Evolutionary conservation across 2,888 invertebrate species (phyloP), one percentile per base, ranked within the genome.

Genomic region (Callinectes sapidus): DNA sequence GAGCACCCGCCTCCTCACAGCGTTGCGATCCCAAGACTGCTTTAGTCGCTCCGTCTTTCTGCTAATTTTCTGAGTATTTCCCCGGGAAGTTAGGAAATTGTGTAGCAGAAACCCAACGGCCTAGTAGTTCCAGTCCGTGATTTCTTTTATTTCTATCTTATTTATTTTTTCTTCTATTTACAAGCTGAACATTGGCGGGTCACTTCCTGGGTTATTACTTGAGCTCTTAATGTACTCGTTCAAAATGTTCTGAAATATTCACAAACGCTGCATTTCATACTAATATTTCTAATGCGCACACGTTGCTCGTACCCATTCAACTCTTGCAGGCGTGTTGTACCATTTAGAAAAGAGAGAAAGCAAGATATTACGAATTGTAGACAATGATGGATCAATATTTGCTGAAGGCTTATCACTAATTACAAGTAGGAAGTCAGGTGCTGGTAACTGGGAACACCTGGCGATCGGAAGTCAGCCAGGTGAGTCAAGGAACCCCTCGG

Each of bases 361-460:
- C 0, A 61, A 61, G 23, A 61, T 23, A 61, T 23, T 61, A 61
- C 18, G 23, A 55, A 55, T 18, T 55, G 14, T 18, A 71, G 6
- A n/a, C 8, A n/a, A 71, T 28, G n/a, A 71, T 71, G n/a, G n/a
- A 13, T 28, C 71, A 71, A 71, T n/a, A 81, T 81, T 81, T 81
- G 13, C 13, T 18, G 5, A 81, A 35, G 81, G 35, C 16, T 81
- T 81, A 32, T 8, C 35, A 16, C 14, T 81, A 81, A 81, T 81
- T 81, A 81, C 81, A 81, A 18, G 81, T 81, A 81, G 81, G 81
- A 81, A 35, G 35, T 32, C 81, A 81, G 81, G 81, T 18, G 35
- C n/a, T 71, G 28, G n/a, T 35, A 32, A 81, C 35, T 32, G 81
- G 35, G 13, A 81, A 81, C 32, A 81, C 81, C n/a, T 81, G 81